phyloP scores from a whole-genome alignment of 1,140 invertebrate species.

The Lysiphlebus fabarum region DNA sequence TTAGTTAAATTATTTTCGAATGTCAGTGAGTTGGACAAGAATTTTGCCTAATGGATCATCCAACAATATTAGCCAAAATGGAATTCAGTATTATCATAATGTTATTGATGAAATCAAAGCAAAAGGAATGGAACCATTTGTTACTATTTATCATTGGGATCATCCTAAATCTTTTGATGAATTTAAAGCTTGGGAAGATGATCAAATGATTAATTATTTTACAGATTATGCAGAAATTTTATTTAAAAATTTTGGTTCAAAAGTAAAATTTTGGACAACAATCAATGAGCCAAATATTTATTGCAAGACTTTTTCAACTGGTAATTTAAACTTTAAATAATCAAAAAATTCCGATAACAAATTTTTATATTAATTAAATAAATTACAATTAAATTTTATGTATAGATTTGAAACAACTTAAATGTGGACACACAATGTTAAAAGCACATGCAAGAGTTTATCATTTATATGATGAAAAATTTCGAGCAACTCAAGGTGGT shows the following conservation, averaged over 20 bases:
- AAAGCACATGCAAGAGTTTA: constrained; percentile 59
- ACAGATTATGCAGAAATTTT: constrained; percentile 55
- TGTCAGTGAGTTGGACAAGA: constrained; percentile 63
- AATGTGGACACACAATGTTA: constrained; percentile 55
- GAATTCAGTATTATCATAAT: constrained; percentile 59
- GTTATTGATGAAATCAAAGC: constrained; percentile 58
- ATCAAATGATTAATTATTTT: constrained; percentile 58
- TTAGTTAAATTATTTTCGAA: constrained; percentile 56
- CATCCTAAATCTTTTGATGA: constrained; percentile 55
- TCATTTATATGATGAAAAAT: constrained; percentile 64
- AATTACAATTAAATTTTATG: too few relatives aligned
- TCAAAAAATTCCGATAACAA: too few relatives aligned
- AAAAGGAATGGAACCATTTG: constrained; percentile 53
- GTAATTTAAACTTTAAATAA: too few relatives aligned
- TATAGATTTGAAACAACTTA: too few relatives aligned
- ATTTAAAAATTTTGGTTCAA: constrained; percentile 51
- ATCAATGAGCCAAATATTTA: constrained; percentile 52
- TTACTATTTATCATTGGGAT: constrained; percentile 60
- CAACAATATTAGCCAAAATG: constrained; percentile 54
- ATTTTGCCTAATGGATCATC: constrained; percentile 59
- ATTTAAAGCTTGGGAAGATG: constrained; percentile 64
- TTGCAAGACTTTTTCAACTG: too few relatives aligned
- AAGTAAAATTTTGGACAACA: constrained; percentile 51
- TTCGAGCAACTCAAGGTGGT: constrained; percentile 59
- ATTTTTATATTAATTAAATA: too few relatives aligned